These are phyloP conservation scores for Zaprionus davidi DNA, from an alignment of 1,140 invertebrate genomes.

Conservation along the genomic window DNA sequence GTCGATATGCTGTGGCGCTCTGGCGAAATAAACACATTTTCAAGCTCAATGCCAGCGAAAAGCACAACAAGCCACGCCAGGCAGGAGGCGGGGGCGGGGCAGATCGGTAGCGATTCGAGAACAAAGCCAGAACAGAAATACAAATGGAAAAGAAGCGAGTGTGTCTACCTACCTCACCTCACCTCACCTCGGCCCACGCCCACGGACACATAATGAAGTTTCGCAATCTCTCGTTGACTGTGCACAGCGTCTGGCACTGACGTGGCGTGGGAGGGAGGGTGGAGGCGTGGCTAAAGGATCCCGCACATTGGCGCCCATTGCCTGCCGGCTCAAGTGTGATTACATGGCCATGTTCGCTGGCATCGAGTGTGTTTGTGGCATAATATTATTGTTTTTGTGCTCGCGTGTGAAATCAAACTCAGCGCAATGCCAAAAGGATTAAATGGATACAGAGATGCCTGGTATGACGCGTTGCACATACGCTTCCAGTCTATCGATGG, in stretches of 20 bases:
- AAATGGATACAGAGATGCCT: constrained; percentile 65
- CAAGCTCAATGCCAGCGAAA: constrained; percentile 77
- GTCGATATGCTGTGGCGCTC: constrained; percentile 24
- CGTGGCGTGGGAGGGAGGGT: background rate
- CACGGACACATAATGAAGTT: constrained; percentile 79
- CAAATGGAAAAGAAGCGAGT: constrained; percentile 70
- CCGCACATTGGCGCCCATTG: constrained; percentile 33
- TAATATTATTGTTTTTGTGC: constrained; percentile 82
- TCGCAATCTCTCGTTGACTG: constrained; percentile 74
- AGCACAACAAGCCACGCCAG: constrained; percentile 33
- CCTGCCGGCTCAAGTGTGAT: constrained; percentile 76
- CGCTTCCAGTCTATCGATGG: constrained; percentile 17
- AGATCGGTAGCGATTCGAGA: constrained; percentile 36
- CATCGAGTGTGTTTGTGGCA: constrained; percentile 80
- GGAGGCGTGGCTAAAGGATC: constrained; percentile 6
- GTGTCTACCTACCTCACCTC: constrained; percentile 16
- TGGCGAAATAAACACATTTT: constrained; percentile 77
- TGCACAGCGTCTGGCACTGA: constrained; percentile 42
- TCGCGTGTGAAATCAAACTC: constrained; percentile 81
- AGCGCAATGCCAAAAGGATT: constrained; percentile 79
- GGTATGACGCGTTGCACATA: constrained; percentile 51
- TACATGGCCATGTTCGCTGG: constrained; percentile 79
- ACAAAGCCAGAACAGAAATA: constrained; percentile 73
- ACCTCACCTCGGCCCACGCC: constrained; percentile 8
- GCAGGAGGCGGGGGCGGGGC: background rate